A percentile compares a stretch with the other conserved stretches of the same genome.
Conservation (phyloP, 2,888 invertebrate genomes). For the Rhagonycha fulva region DNA sequence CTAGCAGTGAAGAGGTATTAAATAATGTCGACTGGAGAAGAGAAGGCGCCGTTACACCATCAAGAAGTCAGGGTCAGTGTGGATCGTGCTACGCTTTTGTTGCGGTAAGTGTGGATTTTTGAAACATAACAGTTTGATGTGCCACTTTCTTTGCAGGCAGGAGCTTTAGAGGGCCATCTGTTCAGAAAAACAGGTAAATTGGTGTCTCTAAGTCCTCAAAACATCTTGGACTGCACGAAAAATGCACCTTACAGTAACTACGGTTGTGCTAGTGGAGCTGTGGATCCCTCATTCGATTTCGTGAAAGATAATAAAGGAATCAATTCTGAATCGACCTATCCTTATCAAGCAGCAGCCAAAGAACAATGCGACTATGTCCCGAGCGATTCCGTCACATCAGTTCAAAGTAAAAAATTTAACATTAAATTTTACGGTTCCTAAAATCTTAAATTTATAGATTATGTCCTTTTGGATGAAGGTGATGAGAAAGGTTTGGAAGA, state of each 20-base stretch:
- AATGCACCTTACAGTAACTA: constrained; percentile 48
- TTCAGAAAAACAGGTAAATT: constrained; percentile 54
- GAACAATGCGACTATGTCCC: constrained; percentile 1
- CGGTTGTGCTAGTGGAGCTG: constrained; percentile 56
- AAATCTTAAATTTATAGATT: constrained; percentile 65
- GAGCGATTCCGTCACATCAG: not conserved
- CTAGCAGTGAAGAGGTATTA: constrained; percentile 47
- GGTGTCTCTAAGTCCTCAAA: constrained; percentile 56
- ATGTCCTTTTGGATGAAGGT: constrained; percentile 66
- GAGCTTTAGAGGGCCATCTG: constrained; percentile 56
- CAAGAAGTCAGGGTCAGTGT: constrained; percentile 62
- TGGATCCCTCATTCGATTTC: constrained; percentile 54
- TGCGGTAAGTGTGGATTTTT: constrained; percentile 51
- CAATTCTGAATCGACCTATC: constrained; percentile 59
- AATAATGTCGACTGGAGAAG: constrained; percentile 58
- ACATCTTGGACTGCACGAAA: constrained; percentile 56
- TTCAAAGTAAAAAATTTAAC: constrained; percentile 2
- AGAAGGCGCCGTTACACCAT: constrained; percentile 59
- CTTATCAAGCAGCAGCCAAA: constrained; percentile 46
- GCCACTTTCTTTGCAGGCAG: constrained; percentile 51
- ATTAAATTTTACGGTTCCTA: not conserved
- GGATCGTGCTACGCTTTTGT: constrained; percentile 71
- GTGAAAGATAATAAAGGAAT: constrained; percentile 54
- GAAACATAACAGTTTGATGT: not conserved
- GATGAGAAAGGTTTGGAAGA: constrained; percentile 61